phyloP scores from a whole-genome alignment of 2,797 vertebrate species.

The Enteromius argenteus region DNA sequence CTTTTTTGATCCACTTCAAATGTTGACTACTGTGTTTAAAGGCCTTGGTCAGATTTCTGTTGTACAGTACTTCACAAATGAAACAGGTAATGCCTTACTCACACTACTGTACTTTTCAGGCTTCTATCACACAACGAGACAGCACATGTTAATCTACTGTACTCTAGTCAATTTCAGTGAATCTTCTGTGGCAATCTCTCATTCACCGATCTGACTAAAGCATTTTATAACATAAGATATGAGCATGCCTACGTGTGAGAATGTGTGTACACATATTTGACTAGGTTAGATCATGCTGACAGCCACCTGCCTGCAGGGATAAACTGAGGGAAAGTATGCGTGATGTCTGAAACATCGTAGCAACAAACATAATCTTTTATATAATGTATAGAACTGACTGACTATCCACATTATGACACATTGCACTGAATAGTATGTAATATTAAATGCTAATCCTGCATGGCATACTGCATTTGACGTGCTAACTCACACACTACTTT shows the following conservation, averaged over 20 bases:
- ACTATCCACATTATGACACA: not conserved
- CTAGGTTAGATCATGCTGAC: not conserved
- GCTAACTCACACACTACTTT: not conserved
- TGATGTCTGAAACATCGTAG: not conserved
- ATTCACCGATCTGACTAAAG: not conserved
- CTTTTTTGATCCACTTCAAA: no score
- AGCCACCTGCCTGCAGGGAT: not conserved
- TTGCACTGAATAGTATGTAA: not conserved
- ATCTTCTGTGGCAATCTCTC: slow-evolving; percentile 1
- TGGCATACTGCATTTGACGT: not conserved
- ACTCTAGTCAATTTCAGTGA: not conserved
- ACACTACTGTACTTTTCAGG: not conserved
- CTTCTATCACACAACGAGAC: not conserved
- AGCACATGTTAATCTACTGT: not conserved
- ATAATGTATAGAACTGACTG: not conserved
- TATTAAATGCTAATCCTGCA: not conserved
- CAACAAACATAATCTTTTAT: not conserved
- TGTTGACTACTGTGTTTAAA: not conserved
- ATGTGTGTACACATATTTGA: slow-evolving; percentile 14
- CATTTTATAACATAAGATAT: slow-evolving; percentile 11
- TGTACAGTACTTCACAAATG: not conserved
- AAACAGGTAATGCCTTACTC: not conserved
- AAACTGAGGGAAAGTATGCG: not conserved
- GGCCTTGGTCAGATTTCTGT: no score
- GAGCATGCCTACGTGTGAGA: not conserved